Percentiles rank a stretch among this genome's conserved stretches.
These are phyloP conservation scores for Steromphala cineraria DNA, from an alignment of 2,888 invertebrate genomes.

Conservation along the genomic window DNA sequence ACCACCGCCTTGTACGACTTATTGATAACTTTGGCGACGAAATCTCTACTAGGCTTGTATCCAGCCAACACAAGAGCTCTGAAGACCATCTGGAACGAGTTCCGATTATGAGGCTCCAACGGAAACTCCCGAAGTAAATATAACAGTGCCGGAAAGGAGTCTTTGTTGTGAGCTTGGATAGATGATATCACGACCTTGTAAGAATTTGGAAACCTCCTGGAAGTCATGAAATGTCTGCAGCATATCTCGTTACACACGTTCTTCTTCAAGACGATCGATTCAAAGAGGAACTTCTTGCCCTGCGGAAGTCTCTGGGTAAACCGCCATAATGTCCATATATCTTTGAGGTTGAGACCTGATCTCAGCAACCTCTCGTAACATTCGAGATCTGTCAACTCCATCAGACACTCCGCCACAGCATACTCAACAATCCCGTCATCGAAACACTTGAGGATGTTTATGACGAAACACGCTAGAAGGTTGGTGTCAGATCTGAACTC, in stretches of 20 bases:
- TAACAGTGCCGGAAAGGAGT: not conserved
- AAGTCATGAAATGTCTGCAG: conserved; percentile 6
- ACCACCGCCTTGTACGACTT: not conserved
- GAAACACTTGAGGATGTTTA: not conserved
- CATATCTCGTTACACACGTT: conserved; percentile 14
- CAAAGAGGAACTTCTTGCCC: conserved; percentile 2
- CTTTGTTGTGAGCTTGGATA: conserved; percentile 1
- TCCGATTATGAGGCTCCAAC: not conserved
- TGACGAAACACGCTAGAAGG: not conserved
- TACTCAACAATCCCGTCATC: not conserved
- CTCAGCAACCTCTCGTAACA: not conserved
- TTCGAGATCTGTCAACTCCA: not conserved
- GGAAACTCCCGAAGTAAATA: conserved; percentile 18
- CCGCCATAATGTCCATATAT: conserved; percentile 6
- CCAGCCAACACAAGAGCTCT: conserved; percentile 11
- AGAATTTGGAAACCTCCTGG: not conserved
- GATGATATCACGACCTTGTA: conserved; percentile 12
- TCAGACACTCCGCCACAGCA: not conserved
- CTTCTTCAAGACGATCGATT: conserved; percentile 7
- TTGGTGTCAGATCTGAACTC: not conserved
- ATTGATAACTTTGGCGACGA: not conserved
- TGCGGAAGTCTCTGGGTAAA: not conserved
- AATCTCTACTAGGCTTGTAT: conserved; percentile 9
- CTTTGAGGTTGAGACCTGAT: not conserved
- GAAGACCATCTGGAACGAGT: conserved; percentile 16